A percentile compares a stretch with the other conserved stretches of the same genome.
These are phyloP conservation scores for Anaspis maculata DNA, from an alignment of 2,888 invertebrate species.

Conservation along the genomic window DNA sequence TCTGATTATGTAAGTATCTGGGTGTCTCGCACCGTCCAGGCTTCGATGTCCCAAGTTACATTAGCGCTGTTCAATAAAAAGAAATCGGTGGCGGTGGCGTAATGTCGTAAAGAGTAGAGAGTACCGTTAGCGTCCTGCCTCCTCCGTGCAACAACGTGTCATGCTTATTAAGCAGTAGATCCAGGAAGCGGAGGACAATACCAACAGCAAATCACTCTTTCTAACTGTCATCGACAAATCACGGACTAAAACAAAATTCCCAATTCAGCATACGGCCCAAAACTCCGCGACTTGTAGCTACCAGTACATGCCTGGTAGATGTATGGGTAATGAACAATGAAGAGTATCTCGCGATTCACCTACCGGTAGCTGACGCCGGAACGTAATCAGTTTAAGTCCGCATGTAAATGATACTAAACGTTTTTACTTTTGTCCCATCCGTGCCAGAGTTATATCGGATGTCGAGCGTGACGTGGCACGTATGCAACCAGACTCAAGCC, in stretches of 20 bases:
- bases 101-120: constrained; percentile 17
- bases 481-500: too few relatives aligned
- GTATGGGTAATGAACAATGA: too few relatives aligned
- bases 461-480: constrained; percentile 5
- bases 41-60: too few relatives aligned
- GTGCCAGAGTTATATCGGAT: constrained; percentile 8
- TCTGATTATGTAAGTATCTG: too few relatives aligned
- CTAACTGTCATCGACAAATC: constrained; percentile 10
- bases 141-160: constrained; percentile 12
- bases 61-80: constrained; percentile 8
- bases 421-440: constrained; percentile 1
- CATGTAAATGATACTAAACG: neutral
- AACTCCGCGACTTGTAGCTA: too few relatives aligned
- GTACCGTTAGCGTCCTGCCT: constrained; percentile 27
- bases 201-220: constrained; percentile 12
- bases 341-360: too few relatives aligned
- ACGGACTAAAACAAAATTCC: constrained; percentile 3
- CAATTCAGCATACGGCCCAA: too few relatives aligned
- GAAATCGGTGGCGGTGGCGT: constrained; percentile 12
- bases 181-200: constrained; percentile 16
- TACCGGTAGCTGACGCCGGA: too few relatives aligned
- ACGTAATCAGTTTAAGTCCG: neutral
- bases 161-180: constrained; percentile 13
- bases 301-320: too few relatives aligned
- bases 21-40: too few relatives aligned